Conservation (phyloP, 2,888 invertebrate genomes). For the Dasysyrphus tricinctus region DNA sequence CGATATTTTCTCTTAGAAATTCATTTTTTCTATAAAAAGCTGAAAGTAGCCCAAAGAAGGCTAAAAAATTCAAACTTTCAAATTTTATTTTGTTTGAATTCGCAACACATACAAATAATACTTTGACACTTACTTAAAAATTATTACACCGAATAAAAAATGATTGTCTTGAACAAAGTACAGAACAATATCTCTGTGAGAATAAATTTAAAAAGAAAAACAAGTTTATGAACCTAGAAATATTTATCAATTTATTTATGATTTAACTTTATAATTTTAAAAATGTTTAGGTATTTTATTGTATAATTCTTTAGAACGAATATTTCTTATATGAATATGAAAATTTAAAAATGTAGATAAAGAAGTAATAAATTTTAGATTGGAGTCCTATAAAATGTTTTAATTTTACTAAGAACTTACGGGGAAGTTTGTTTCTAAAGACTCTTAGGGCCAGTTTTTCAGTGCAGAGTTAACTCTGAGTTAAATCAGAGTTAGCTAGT, state of each 20-base stretch:
- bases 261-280: background rate
- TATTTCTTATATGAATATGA: conserved; percentile 23
- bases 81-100: background rate
- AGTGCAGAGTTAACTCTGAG: no score
- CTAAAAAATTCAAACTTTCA: background rate
- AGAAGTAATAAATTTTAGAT: conserved; percentile 38
- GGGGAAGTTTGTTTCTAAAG: no score
- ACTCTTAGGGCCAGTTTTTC: no score
- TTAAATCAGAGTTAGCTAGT: no score
- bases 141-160: background rate
- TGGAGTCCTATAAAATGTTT: conserved; percentile 8
- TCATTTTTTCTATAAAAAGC: background rate
- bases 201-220: background rate
- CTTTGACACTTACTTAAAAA: background rate
- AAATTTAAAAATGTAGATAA: conserved; percentile 30
- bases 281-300: background rate
- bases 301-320: conserved; percentile 19
- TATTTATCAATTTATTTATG: conserved; percentile 11
- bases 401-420: background rate
- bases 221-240: background rate
- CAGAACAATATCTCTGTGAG: conserved; percentile 41
- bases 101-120: background rate
- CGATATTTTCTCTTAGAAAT: background rate
- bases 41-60: background rate
- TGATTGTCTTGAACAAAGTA: conserved; percentile 7